These are phyloP conservation scores for Acleris cristana DNA, from an alignment of 2,888 invertebrate genomes.

Conservation along the genomic window DNA sequence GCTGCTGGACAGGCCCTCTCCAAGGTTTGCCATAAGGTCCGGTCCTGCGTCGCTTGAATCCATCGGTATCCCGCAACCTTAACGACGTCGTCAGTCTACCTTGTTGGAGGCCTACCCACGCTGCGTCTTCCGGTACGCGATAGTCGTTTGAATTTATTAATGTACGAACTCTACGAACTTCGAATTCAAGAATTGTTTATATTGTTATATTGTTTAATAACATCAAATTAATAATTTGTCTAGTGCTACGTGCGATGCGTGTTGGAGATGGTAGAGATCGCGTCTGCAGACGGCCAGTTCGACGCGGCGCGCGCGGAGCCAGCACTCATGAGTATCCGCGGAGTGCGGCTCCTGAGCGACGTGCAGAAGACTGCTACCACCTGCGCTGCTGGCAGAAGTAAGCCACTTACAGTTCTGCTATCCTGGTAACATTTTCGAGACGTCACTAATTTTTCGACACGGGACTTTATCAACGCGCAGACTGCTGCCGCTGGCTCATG, in stretches of 20 bases:
- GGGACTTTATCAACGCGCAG: too few relatives aligned
- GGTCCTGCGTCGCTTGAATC: too few relatives aligned
- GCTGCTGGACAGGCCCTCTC: too few relatives aligned
- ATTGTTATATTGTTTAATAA: too few relatives aligned
- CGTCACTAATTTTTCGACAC: neutral
- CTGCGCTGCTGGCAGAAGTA: conserved; percentile 64
- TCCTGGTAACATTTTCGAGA: conserved; percentile 37
- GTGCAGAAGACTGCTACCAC: conserved; percentile 57
- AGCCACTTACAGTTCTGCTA: conserved; percentile 39
- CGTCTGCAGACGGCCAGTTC: conserved; percentile 70
- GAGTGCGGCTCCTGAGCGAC: conserved; percentile 58
- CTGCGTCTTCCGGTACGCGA: too few relatives aligned
- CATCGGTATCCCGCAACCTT: too few relatives aligned
- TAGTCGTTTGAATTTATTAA: too few relatives aligned
- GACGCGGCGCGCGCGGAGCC: conserved; percentile 63
- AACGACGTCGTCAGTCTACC: too few relatives aligned
- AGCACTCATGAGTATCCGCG: conserved; percentile 41
- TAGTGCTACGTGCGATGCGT: conserved; percentile 84
- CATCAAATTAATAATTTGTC: conserved; percentile 10
- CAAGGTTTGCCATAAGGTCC: too few relatives aligned
- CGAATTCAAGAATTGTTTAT: too few relatives aligned
- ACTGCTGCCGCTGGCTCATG: neutral
- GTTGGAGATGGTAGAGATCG: conserved; percentile 72
- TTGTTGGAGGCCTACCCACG: too few relatives aligned
- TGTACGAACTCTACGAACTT: too few relatives aligned